These are phyloP conservation scores for Anthoscopus minutus DNA, from an alignment of 2,113 vertebrate genomes.

Conservation along the genomic window DNA sequence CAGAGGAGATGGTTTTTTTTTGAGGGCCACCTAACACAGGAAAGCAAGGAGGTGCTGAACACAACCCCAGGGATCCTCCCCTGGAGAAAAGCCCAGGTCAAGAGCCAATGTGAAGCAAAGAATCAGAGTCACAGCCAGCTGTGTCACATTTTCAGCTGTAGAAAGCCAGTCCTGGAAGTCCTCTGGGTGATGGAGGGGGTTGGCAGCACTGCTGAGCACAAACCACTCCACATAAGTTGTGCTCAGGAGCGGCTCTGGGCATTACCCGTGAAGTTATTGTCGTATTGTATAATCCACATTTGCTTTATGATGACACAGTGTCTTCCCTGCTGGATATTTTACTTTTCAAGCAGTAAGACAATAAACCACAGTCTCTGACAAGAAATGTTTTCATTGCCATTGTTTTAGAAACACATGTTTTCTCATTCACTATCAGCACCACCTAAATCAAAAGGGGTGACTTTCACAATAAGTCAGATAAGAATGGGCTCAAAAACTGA, in stretches of 20 bases:
- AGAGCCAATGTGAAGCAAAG: background rate
- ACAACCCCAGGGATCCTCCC: fast-evolving
- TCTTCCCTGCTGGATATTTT: slow-evolving; percentile 63
- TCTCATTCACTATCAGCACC: slow-evolving; percentile 40
- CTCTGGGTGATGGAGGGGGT: background rate
- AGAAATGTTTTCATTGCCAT: slow-evolving; percentile 63
- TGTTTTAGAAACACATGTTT: slow-evolving; percentile 61
- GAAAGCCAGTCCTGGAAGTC: background rate
- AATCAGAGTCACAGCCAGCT: background rate
- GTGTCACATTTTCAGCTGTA: background rate
- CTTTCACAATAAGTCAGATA: slow-evolving; percentile 67
- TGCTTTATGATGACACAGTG: slow-evolving; percentile 67
- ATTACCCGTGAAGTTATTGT: slow-evolving; percentile 58
- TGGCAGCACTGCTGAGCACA: background rate
- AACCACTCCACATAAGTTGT: slow-evolving; percentile 16
- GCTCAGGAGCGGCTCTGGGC: slow-evolving; percentile 36
- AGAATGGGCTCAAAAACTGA: slow-evolving; percentile 49
- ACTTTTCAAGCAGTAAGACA: slow-evolving; percentile 56
- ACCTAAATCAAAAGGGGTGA: slow-evolving; percentile 64
- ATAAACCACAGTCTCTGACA: slow-evolving; percentile 26
- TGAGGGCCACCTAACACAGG: background rate
- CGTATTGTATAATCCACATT: slow-evolving; percentile 57
- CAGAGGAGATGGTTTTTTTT: background rate
- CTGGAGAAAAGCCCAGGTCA: background rate
- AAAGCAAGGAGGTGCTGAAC: background rate